phyloP scores from a whole-genome alignment of 2,888 invertebrate species.

The Melieria crassipennis region DNA sequence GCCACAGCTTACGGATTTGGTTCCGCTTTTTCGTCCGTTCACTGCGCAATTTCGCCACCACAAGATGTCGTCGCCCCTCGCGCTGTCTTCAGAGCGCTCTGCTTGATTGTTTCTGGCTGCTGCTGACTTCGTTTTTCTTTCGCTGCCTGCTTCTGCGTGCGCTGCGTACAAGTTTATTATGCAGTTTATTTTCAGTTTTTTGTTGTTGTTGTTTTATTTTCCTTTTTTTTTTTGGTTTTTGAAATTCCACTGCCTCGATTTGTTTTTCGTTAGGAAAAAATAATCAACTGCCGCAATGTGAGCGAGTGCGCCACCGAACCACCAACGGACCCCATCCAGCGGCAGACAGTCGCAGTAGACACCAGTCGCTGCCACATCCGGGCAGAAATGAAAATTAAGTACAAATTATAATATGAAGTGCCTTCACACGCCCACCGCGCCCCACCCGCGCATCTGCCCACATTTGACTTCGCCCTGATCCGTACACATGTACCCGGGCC shows the following conservation, averaged over 20 bases:
- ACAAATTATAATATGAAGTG: conserved; percentile 39
- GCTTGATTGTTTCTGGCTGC: conserved; percentile 10
- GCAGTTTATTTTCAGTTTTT: too few species aligned
- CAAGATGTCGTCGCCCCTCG: not conserved
- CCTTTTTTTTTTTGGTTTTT: too few species aligned
- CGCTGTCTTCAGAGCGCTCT: conserved; percentile 19
- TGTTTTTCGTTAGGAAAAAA: not conserved
- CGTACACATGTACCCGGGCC: not conserved
- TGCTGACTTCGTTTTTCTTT: not conserved
- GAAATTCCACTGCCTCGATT: conserved; percentile 24
- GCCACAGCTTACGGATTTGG: conserved; percentile 27
- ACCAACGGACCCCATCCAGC: too few species aligned
- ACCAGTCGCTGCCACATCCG: not conserved
- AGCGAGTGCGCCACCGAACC: too few species aligned
- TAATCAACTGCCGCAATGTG: too few species aligned
- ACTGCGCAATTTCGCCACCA: not conserved
- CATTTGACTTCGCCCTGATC: too few species aligned
- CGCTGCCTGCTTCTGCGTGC: too few species aligned
- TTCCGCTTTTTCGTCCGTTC: not conserved
- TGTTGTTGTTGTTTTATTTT: too few species aligned
- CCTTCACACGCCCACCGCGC: not conserved
- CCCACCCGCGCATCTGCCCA: not conserved
- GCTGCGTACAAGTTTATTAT: too few species aligned
- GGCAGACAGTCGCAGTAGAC: too few species aligned
- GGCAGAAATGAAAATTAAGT: conserved; percentile 39